Evolutionary conservation across 2,797 vertebrate genomes (phyloP), one percentile per base, ranked within the genome.

Genomic region (Rhinophrynus dorsalis): DNA sequence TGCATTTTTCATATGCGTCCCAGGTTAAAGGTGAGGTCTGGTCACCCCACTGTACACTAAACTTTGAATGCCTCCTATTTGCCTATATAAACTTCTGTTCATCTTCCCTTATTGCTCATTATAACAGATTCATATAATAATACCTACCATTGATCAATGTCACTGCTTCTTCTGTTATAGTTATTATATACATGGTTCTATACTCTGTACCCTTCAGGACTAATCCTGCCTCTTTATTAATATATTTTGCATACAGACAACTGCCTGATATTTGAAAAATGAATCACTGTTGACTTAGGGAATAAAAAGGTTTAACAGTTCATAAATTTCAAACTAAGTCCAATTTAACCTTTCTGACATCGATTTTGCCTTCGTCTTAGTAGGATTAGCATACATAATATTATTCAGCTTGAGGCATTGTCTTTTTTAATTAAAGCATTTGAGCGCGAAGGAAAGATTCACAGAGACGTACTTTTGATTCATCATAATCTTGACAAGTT

Each of bases 351-450:
- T 73, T 73, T 66, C 55, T 67, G 54, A 66, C 70, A 66, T 66
- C 45, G 62, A 66, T 66, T 73, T 67, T 73, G 70, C 40, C 62
- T 60, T 35, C 54, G 52, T 66, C 62, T 66, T 60, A 67, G 45
- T 60, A 66, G 54, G 62, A 73, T 73, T 73, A 66, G 23, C 62
- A 73, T 73, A 64, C 62, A 73, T 73, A 66, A 73, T 67, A 60
- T 60, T 60, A 60, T 60, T 66, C 55, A 13, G 62, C 57, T 73
- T 35, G 35, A 59, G 62, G 55, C 70, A 73, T 73, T 73, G 70
- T 72, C 68, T 73, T 73, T 72, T 73, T 73, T 73, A 73, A 73
- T 73, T 73, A 73, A 54, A 66, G 70, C 42, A 58, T 48, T 58
- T 65, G 61, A 65, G 56, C 44, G 33, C 33, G 48, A 27, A 17